Evolutionary conservation across 2,888 invertebrate genomes (phyloP), one percentile per base, ranked within the genome.

Genomic region (Cremastobaeus sp.): DNA sequence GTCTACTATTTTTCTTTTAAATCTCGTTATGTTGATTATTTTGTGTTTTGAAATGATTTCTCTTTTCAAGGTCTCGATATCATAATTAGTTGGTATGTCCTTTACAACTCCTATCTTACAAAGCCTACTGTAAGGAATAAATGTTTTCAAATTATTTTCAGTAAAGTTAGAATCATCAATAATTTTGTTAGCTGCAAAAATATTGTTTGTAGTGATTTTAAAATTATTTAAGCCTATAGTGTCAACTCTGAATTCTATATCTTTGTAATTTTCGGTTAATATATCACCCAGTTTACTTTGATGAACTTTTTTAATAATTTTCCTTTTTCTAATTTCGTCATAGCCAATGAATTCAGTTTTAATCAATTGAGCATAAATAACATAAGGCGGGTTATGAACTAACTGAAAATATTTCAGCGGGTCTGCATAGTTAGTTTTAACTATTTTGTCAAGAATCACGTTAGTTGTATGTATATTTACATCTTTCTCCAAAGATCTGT

Each of bases 251-350:
- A 52, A 52, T 5, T 52, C 52, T 2, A 2, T 14, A 5, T 11
- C 25, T 6, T 12, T 12, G 12, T 25, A 43, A 12, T 25, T 4
- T 12, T 8, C 28, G 2, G 9, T 5, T 5, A 25, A 25, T 1
- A 50, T 1, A 4, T 50, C 50, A 18, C 50, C 50, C 18, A 50
- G 6, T 11, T 2, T 34, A n/a, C 9, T 12, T 50, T 50, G 50
- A 20, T 50, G 34, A 12, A 50, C 12, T 35, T 35, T 20, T 50
- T 50, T 47, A n/a, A n/a, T n/a, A n/a, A n/a, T n/a, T n/a, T n/a
- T n/a, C n/a, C n/a, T n/a, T n/a, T n/a, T n/a, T n/a, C n/a, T n/a
- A n/a, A n/a, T n/a, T n/a, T n/a, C n/a, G n/a, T n/a, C n/a, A n/a
- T n/a, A n/a, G n/a, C n/a, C n/a, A n/a, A n/a, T n/a, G n/a, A n/a